Base-by-base conservation (phyloP, 2,888 invertebrate species). In the Gortyna flavago region DNA sequence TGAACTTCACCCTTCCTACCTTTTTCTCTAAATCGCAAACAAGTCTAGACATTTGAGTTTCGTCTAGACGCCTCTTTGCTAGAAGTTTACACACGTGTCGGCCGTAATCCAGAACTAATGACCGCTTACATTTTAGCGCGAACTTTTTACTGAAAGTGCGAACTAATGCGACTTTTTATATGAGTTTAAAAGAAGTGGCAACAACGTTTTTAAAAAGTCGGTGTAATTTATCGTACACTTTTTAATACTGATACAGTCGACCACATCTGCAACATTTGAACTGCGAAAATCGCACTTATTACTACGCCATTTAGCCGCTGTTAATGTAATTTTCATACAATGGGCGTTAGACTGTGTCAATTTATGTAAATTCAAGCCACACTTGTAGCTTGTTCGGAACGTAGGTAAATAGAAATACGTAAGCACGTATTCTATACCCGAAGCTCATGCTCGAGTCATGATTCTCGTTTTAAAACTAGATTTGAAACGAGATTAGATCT, bases 91-190 rank as follows among this genome's bases (percentile, higher is more conserved):
- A 16, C 72, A 75, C 80, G 65, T 76, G 65, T 16, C 80, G 62
- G 57, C 70, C 29, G 66, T 84, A 80, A 84, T 80, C 72, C 51
- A 41, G 32, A 70, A 80, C 80, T 84, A 83, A 83, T 76, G 84
- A 76, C 72, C 72, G 72, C 76, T 70, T 70, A 80, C 69, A 67
- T 70, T 83, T 70, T 35, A 84, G 16, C 70, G 21, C 51, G 66
- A 75, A 72, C 62, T 75, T 78, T 85, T 81, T 71, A 59, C 69
- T 68, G 75, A 25, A 74, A 57, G 61, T 64, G 32, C 73, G 44
- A 21, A 72, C 72, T 85, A 85, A 85, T 72, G 78, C 73, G 67
- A 77, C 25, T 83, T 84, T 77, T 80, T 72, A 70, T 64, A 80
- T 18, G 65, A 84, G n/a, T 76, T 72, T 51, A 62, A 51, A 75